Base-by-base conservation (phyloP, 2,113 vertebrate genomes). In the Callorhinus ursinus region DNA sequence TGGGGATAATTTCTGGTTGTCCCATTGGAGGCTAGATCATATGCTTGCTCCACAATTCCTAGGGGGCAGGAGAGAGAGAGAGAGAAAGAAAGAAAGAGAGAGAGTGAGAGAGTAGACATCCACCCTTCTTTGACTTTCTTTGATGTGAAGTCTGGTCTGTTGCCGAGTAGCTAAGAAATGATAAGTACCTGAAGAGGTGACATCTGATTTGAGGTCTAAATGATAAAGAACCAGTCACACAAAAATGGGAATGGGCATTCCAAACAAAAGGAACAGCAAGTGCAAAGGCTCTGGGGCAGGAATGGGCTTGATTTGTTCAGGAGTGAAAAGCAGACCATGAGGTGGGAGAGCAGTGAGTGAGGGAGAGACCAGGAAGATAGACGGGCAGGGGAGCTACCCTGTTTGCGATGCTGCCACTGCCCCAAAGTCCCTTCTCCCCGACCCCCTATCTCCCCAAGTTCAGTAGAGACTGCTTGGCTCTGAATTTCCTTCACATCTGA, bases 391-490 rank as follows among this genome's bases (percentile, higher is more conserved):
- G 18, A 14, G 59, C 39, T 0, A 8, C 55, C 26, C 5, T 5
- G 12, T 74, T 13, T 57, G 24, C 12, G 24, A 0, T 0, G 31
- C 19, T 3, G 7, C 4, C 15, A 5, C 33, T 33, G 26, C 57
- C 49, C 33, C n/a, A 31, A 18, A 57, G 4, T 9, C 28, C 28
- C 36, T 39, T 10, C 24, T 49, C 31, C 42, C 0, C 15, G 26
- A 9, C 31, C 5, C 31, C 26, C 67, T 4, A 1, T 28, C 22
- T 36, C 31, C 55, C 8, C 14, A 61, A 18, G 51, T 61, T 95
- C 61, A 59, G 28, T 36, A 26, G 69, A 84, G 71, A 51, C 8
- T 1, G 9, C n/a, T 16, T 7, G 61, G 49, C 51, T 86, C 21
- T 53, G 28, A 36, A 15, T 33, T 69, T 55, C 63, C 42, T 31